Evolutionary conservation across 2,888 invertebrate genomes (phyloP).

Genomic region (Trachelus tabidus): DNA sequence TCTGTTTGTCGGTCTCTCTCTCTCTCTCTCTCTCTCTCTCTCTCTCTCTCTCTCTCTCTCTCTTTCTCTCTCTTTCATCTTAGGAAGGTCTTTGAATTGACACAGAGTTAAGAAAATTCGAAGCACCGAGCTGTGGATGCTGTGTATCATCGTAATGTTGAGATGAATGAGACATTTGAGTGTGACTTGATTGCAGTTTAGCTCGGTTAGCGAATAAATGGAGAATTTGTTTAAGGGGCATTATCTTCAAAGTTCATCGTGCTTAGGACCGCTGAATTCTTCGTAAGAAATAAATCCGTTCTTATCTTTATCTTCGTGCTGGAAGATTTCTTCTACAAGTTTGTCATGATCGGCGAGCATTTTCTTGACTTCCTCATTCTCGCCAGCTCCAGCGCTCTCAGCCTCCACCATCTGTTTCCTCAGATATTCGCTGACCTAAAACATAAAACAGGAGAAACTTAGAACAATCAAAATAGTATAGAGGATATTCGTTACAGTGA

Average conservation of each 20-base stretch:
- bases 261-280: slow-evolving; percentile 97
- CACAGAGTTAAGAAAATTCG: not conserved
- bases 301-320: slow-evolving; percentile 96
- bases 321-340: slow-evolving; percentile 95
- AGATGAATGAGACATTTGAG: not conserved
- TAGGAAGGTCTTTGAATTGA: slow-evolving; percentile 3
- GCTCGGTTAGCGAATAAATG: no score
- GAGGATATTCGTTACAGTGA: not conserved
- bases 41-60: no score
- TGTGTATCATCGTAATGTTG: not conserved
- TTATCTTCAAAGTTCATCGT: slow-evolving; percentile 89
- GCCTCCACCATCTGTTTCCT: slow-evolving; percentile 91
- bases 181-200: not conserved
- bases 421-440: slow-evolving; percentile 89
- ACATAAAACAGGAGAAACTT: slow-evolving; percentile 22
- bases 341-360: slow-evolving; percentile 92
- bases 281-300: slow-evolving; percentile 96
- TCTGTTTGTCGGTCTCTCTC: not conserved
- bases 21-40: not conserved
- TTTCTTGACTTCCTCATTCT: slow-evolving; percentile 82
- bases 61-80: not conserved
- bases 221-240: not conserved
- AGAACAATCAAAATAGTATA: slow-evolving; percentile 6
- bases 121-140: not conserved
- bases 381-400: slow-evolving; percentile 71